Percentiles rank a stretch among this genome's conserved stretches.
phyloP scores from a whole-genome alignment of 2,797 vertebrate genomes.

The Poecilia picta region DNA sequence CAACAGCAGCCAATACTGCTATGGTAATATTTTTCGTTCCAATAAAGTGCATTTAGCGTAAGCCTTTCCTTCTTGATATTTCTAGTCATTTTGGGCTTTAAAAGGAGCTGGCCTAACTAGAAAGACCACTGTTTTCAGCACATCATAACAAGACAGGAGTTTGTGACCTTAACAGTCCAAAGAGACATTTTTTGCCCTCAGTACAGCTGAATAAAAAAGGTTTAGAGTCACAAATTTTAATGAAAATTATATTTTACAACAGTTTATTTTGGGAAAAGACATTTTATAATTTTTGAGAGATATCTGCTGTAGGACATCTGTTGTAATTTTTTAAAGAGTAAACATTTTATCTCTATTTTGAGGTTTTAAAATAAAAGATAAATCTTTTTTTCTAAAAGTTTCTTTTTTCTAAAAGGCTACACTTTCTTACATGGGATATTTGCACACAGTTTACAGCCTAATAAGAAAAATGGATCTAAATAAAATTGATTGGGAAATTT shows the following conservation, averaged over 20 bases:
- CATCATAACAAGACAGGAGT: neutral
- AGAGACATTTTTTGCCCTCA: neutral
- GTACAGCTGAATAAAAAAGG: neutral
- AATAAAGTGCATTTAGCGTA: neutral
- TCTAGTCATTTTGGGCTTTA: neutral
- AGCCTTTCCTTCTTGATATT: neutral
- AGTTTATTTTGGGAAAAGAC: neutral
- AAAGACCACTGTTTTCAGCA: neutral
- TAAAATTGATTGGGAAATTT: neutral
- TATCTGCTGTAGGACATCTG: neutral
- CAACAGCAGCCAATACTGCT: slow-evolving; percentile 19
- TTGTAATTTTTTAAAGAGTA: neutral
- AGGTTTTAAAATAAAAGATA: neutral
- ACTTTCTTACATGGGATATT: neutral
- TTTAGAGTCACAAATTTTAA: neutral
- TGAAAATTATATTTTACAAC: neutral
- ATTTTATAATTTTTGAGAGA: neutral
- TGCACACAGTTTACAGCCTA: neutral
- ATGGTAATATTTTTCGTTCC: slow-evolving; percentile 21
- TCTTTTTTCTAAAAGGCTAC: too few species aligned
- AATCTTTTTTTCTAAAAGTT: too few species aligned
- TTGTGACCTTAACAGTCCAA: neutral
- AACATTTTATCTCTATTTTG: neutral
- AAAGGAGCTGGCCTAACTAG: neutral
- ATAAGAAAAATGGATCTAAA: neutral